Conservation (phyloP, 2,888 invertebrate species). For the Watsonalla cultraria region DNA sequence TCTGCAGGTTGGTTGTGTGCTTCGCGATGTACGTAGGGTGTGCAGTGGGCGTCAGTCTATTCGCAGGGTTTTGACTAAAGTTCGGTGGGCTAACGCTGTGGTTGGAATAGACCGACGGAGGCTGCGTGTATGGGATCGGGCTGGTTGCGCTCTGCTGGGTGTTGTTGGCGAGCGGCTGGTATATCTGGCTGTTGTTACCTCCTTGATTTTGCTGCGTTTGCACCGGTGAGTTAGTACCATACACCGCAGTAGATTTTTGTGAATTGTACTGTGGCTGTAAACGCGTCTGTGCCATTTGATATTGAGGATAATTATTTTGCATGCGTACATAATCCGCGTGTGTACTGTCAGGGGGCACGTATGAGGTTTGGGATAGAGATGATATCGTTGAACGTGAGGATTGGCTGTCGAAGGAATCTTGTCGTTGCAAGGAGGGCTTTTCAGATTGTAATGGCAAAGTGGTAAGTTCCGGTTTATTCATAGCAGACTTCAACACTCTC, state of each 20-base stretch:
- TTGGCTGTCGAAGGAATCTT: constrained; percentile 74
- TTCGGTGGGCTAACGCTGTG: constrained; percentile 64
- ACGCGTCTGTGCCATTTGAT: constrained; percentile 55
- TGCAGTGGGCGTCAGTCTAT: constrained; percentile 59
- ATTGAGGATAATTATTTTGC: constrained; percentile 58
- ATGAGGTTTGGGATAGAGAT: constrained; percentile 65
- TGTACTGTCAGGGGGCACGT: constrained; percentile 45
- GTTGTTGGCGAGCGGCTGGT: constrained; percentile 54
- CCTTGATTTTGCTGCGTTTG: constrained; percentile 38
- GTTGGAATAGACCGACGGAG: constrained; percentile 53
- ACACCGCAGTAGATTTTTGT: constrained; percentile 53
- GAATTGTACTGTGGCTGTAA: constrained; percentile 55
- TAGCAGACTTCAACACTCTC: constrained; percentile 89
- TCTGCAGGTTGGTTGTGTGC: constrained; percentile 46
- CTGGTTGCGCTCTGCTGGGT: constrained; percentile 46
- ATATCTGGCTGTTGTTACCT: constrained; percentile 52
- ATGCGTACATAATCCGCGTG: constrained; percentile 62
- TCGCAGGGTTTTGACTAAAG: constrained; percentile 62
- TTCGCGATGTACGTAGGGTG: constrained; percentile 51
- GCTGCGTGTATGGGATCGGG: constrained; percentile 63
- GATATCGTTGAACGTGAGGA: constrained; percentile 74
- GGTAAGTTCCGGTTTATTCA: constrained; percentile 83
- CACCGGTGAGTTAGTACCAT: constrained; percentile 50
- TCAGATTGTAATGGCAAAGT: constrained; percentile 71
- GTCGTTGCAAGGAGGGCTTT: constrained; percentile 66